Evolutionary conservation across 1,140 invertebrate genomes (phyloP).

Genomic region (Ips nitidus): DNA sequence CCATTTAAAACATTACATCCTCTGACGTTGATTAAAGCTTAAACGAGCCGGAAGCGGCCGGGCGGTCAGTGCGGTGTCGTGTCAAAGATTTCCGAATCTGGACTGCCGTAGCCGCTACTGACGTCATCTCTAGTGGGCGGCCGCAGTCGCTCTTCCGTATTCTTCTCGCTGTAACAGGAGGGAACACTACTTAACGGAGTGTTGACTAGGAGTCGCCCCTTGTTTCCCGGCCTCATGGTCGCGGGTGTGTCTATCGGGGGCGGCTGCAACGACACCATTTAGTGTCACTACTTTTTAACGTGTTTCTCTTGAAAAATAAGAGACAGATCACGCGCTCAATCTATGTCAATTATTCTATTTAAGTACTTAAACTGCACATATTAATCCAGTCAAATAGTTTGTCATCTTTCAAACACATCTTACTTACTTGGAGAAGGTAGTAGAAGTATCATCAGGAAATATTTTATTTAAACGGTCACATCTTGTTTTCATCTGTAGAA

Average conservation of each 20-base stretch:
- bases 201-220: conserved; percentile 3
- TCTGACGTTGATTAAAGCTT: too few species aligned
- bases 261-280: conserved; percentile 34
- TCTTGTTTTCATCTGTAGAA: too few species aligned
- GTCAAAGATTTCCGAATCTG: conserved; percentile 64
- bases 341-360: too few species aligned
- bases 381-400: too few species aligned
- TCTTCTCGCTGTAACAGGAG: conserved; percentile 54
- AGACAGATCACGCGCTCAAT: too few species aligned
- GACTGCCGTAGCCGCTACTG: conserved; percentile 64
- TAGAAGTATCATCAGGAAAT: too few species aligned
- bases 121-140: conserved; percentile 62
- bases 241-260: conserved; percentile 14
- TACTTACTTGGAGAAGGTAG: too few species aligned
- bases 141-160: conserved; percentile 51
- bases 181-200: conserved; percentile 24
- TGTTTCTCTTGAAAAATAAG: background rate
- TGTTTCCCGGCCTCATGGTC: conserved; percentile 52
- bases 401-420: too few species aligned
- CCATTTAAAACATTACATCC: too few species aligned
- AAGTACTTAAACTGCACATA: too few species aligned
- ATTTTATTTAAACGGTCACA: too few species aligned
- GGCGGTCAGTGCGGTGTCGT: conserved; percentile 37
- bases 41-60: background rate
- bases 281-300: background rate